Percentiles rank a stretch among this genome's conserved stretches.
These are phyloP conservation scores for Psittacus erithacus DNA, from an alignment of 2,113 vertebrate genomes.

Conservation along the genomic window DNA sequence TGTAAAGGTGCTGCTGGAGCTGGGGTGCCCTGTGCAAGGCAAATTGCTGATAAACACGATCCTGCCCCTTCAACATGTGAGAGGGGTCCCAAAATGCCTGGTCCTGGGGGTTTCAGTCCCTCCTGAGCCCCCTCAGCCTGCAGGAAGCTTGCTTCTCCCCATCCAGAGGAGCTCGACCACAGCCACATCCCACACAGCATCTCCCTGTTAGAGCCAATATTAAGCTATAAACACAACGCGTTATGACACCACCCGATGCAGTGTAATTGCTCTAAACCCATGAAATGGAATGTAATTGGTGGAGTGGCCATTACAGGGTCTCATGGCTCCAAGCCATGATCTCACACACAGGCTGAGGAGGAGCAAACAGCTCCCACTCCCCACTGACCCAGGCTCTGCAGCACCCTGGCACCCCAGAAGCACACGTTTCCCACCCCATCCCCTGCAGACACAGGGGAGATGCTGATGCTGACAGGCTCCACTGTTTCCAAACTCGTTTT, in stretches of 20 bases:
- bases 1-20: background rate
- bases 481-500: background rate
- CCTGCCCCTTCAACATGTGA: background rate
- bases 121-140: background rate
- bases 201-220: slow-evolving; percentile 14
- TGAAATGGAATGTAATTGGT: slow-evolving; percentile 50
- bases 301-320: background rate
- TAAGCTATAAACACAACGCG: slow-evolving; percentile 60
- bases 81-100: background rate
- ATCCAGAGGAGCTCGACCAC: background rate
- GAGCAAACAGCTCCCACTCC: background rate
- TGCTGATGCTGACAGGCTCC: background rate
- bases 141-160: fast-evolving
- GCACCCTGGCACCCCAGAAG: background rate
- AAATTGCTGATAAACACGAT: background rate
- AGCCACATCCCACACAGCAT: background rate
- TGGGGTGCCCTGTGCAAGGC: fast-evolving
- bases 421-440: fast-evolving
- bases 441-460: background rate
- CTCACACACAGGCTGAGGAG: background rate
- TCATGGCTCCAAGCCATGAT: background rate
- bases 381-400: background rate
- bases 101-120: fast-evolving
- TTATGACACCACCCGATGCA: slow-evolving; percentile 57
- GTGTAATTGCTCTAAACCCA: slow-evolving; percentile 56